Base-by-base conservation (phyloP, 2,797 vertebrate genomes). In the Mionectes olivaceus region DNA sequence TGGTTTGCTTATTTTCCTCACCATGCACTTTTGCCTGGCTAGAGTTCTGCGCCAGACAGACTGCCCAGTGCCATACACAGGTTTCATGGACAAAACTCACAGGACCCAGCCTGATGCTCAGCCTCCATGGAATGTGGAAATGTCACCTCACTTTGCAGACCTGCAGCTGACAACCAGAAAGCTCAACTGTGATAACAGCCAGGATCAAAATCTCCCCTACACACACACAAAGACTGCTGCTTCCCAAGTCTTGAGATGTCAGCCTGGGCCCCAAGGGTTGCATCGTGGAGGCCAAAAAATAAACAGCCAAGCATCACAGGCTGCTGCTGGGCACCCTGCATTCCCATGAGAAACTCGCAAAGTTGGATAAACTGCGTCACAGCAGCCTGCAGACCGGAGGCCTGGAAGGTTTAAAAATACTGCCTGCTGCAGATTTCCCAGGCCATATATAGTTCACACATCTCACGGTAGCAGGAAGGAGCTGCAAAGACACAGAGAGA, bases 321-420 rank as follows among this genome's bases (percentile, higher is more conserved):
- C 88, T 87, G 68, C 79, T 9, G 19, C 73, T 0, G 70, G 96
- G 91, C 94, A 94, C 91, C 88, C 91, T 43, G 90, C 96, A 98
- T 98, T 98, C 98, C 98, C 98, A 98, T 96, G 98, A 98, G 98
- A 98, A 99, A 98, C 94, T 96, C 37, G 44, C 80, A 39, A 77
- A 78, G 56, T 92, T 10, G 55, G 95, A 77, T 89, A 86, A 93
- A 97, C 94, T 93, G 93, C 85, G 86, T 98, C 98, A 98, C 78
- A 46, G 76, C 82, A 71, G 95, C 89, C 81, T 97, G 96, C 89
- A 95, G 94, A 96, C 91, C 25, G 24, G 92, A 93, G 95, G 85
- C 95, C 88, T 57, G 92, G 56, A 49, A 4, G 88, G 94, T 96
- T 98, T 97, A 97, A 98, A 98, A 98, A 98, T 97, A 97, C 94